Conservation (phyloP, 1,140 invertebrate species). For the Lepidurus apus region DNA sequence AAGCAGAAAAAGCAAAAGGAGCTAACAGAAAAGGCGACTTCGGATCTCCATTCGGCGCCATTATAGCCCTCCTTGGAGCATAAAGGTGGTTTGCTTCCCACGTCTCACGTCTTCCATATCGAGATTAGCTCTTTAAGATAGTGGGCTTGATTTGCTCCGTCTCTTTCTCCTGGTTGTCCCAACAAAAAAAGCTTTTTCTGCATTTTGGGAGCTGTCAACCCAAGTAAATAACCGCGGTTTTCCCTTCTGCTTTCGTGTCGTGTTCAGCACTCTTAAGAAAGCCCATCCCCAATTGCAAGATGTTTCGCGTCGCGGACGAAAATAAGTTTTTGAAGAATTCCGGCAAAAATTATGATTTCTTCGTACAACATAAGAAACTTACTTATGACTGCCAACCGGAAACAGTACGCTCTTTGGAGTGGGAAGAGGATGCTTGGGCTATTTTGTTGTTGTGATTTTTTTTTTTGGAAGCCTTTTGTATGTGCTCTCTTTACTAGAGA, state of each 20-base stretch:
- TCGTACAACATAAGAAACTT: background rate
- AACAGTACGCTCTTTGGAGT: background rate
- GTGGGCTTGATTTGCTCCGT: constrained; percentile 12
- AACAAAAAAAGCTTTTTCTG: background rate
- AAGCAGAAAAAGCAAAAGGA: background rate
- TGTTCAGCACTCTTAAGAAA: background rate
- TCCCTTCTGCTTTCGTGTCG: background rate
- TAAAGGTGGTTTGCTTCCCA: constrained; percentile 18
- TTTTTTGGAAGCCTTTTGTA: background rate
- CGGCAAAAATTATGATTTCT: constrained; percentile 3
- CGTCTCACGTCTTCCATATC: constrained; percentile 11
- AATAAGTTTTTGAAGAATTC: background rate
- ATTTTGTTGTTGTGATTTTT: background rate
- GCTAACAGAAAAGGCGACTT: background rate
- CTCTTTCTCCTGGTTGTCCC: background rate
- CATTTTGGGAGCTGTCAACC: background rate
- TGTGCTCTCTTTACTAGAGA: background rate
- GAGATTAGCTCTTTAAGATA: constrained; percentile 16
- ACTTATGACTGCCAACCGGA: background rate
- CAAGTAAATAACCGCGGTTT: background rate
- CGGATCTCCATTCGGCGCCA: background rate
- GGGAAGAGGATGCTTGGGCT: background rate
- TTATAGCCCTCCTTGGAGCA: background rate
- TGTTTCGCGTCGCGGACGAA: background rate
- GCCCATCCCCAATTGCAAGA: background rate